phyloP scores from a whole-genome alignment of 2,888 invertebrate species.

The Syrphus vitripennis region DNA sequence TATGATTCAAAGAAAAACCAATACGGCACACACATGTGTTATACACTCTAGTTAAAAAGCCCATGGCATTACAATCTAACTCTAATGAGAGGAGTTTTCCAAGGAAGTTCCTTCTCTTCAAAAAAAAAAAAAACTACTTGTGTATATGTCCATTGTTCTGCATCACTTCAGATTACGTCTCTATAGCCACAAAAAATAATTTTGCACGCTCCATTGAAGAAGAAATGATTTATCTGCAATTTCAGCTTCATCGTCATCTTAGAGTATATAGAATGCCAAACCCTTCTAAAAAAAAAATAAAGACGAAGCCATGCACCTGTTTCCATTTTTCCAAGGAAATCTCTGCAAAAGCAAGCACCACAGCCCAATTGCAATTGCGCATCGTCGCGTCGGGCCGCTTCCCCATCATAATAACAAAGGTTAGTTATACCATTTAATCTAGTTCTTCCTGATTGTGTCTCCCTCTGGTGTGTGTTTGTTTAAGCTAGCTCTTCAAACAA shows the following conservation, averaged over 20 bases:
- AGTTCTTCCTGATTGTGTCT: slow-evolving; percentile 62
- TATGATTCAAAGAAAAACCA: not conserved
- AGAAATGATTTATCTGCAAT: slow-evolving; percentile 69
- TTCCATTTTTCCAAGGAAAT: slow-evolving; percentile 4
- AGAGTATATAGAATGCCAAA: slow-evolving; percentile 31
- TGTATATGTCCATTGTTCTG: slow-evolving; percentile 44
- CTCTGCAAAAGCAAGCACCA: not conserved
- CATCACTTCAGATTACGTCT: slow-evolving; percentile 63
- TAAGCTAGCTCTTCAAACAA: slow-evolving; percentile 37
- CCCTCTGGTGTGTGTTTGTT: slow-evolving; percentile 9
- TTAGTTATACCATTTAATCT: slow-evolving; percentile 60
- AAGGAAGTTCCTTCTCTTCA: not conserved
- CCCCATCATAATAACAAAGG: slow-evolving; percentile 54
- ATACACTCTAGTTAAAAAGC: too few species aligned
- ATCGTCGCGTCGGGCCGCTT: too few species aligned
- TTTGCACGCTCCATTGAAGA: slow-evolving; percentile 69
- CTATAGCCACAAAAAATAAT: slow-evolving; percentile 35
- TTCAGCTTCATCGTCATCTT: slow-evolving; percentile 1
- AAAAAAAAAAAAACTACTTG: too few species aligned
- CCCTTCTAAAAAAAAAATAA: slow-evolving; percentile 55
- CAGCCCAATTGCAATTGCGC: slow-evolving; percentile 58
- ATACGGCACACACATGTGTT: not conserved
- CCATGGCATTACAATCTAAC: not conserved
- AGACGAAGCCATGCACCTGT: slow-evolving; percentile 43
- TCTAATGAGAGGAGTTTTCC: slow-evolving; percentile 23